A percentile compares a stretch with the other conserved stretches of the same genome.
Conservation (phyloP, 2,113 vertebrate genomes). For the Xiphophorus maculatus region DNA sequence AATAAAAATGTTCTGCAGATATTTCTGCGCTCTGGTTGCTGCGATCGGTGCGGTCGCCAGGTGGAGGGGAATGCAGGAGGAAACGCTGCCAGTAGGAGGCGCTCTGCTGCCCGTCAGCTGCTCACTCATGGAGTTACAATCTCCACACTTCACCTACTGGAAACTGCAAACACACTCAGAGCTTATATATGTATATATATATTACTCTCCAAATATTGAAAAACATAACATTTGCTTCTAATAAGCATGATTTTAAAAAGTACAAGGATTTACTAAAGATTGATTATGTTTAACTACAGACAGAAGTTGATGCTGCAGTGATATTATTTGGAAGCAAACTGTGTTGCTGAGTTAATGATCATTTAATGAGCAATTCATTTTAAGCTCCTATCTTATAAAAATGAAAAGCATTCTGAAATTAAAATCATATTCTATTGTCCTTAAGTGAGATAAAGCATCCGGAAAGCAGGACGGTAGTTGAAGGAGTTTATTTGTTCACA, state of each 20-base stretch:
- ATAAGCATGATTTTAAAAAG: too few species aligned
- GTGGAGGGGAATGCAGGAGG: constrained; percentile 38
- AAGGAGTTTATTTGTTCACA: constrained; percentile 66
- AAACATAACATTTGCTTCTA: neutral
- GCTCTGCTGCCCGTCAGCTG: constrained; percentile 38
- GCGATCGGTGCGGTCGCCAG: constrained; percentile 48
- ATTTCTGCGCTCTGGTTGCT: constrained; percentile 43
- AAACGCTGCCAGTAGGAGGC: constrained; percentile 34
- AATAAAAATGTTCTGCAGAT: constrained; percentile 44
- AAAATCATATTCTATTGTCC: constrained; percentile 56
- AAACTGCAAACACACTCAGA: constrained; percentile 1
- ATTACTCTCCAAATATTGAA: neutral
- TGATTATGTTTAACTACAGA: constrained; percentile 5
- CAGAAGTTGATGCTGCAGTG: constrained; percentile 5
- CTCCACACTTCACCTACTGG: constrained; percentile 25
- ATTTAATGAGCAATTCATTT: constrained; percentile 78
- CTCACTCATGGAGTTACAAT: constrained; percentile 62
- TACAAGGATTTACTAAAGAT: neutral
- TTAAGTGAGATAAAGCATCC: constrained; percentile 39
- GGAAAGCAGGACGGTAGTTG: constrained; percentile 32
- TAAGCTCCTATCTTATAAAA: constrained; percentile 51
- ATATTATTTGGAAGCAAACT: constrained; percentile 59
- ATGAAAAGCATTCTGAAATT: constrained; percentile 62
- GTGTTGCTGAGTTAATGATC: constrained; percentile 71
- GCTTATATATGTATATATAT: neutral